Conservation (phyloP, 2,797 vertebrate species). For the Anabacerthia variegaticeps region DNA sequence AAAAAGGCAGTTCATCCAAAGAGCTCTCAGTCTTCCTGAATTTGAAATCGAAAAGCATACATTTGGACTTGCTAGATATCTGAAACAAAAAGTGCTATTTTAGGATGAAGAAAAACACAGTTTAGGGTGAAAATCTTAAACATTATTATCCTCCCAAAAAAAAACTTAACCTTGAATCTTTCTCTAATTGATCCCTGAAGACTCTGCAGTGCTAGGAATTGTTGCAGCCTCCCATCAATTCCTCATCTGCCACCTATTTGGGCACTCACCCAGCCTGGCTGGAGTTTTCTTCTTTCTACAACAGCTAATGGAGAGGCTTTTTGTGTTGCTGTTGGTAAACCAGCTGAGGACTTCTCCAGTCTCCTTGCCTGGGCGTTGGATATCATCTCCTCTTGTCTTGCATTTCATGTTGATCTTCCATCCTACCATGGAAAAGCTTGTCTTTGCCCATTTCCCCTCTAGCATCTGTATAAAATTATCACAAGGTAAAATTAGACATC, state of each 20-base stretch:
- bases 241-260: background rate
- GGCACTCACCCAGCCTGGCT: rapidly evolving
- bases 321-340: background rate
- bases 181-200: background rate
- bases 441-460: background rate
- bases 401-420: background rate
- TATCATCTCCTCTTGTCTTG: background rate
- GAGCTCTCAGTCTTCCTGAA: background rate
- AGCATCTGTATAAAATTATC: no score
- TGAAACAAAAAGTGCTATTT: background rate
- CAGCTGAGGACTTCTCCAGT: rapidly evolving
- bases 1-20: background rate
- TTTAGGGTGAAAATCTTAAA: background rate
- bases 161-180: background rate
- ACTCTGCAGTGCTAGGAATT: background rate
- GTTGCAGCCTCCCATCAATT: background rate
- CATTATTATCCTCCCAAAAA: background rate
- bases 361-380: background rate
- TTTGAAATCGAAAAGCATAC: background rate
- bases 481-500: background rate
- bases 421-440: background rate
- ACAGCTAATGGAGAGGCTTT: background rate
- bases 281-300: background rate
- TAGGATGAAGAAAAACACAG: background rate
- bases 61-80: background rate